phyloP scores from a whole-genome alignment of 1,140 invertebrate species.

The Cepaea nemoralis region DNA sequence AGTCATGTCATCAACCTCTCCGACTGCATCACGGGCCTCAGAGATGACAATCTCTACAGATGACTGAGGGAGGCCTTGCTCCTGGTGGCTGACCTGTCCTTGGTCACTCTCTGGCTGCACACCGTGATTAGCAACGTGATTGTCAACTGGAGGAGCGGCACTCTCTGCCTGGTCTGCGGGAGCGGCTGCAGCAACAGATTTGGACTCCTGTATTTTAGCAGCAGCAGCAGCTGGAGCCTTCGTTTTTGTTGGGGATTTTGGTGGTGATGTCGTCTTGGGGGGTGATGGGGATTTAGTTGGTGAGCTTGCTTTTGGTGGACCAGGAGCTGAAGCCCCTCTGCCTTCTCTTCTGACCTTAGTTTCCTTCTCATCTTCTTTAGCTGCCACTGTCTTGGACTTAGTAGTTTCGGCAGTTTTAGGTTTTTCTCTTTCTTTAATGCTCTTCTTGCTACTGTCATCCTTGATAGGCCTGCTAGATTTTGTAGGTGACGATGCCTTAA shows the following conservation, averaged over 20 bases:
- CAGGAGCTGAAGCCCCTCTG: slow-evolving; percentile 14
- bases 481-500: slow-evolving; percentile 33
- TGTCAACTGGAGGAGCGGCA: neutral
- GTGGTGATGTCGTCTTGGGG: slow-evolving; percentile 17
- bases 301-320: slow-evolving; percentile 35
- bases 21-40: slow-evolving; percentile 6
- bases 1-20: neutral
- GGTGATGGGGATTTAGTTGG: slow-evolving; percentile 32
- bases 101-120: neutral
- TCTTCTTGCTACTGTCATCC: slow-evolving; percentile 41
- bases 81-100: neutral
- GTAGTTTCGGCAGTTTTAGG: slow-evolving; percentile 8
- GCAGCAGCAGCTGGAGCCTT: slow-evolving; percentile 3
- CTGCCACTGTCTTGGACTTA: neutral
- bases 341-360: neutral
- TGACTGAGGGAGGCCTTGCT: neutral
- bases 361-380: neutral
- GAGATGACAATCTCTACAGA: neutral
- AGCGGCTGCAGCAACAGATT: neutral
- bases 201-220: neutral
- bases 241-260: slow-evolving; percentile 33
- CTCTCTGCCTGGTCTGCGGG: neutral
- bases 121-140: neutral
- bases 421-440: slow-evolving; percentile 40
- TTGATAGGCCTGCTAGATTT: slow-evolving; percentile 42